Evolutionary conservation across 1,140 invertebrate species (phyloP).

Genomic region (Ctenoplectra terminalis): DNA sequence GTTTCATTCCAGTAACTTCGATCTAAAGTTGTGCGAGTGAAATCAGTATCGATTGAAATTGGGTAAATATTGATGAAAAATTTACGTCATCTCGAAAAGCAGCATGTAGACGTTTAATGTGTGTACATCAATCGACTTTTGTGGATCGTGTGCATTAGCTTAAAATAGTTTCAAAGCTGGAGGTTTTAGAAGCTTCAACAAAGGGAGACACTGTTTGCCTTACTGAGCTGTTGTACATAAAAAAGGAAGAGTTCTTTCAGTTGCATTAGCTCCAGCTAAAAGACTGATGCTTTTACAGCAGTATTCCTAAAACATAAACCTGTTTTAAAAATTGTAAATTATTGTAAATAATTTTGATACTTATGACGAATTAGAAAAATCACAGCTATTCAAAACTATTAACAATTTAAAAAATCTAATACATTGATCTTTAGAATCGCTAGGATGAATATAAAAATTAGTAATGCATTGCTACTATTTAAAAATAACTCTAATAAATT

Average conservation of each 20-base stretch:
- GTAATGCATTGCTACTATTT: too few relatives aligned
- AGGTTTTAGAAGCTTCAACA: not conserved
- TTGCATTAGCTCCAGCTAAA: not conserved
- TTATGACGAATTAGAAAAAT: too few relatives aligned
- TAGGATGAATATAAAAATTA: too few relatives aligned
- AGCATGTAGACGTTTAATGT: not conserved
- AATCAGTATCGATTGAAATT: not conserved
- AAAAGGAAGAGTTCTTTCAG: not conserved
- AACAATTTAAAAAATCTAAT: too few relatives aligned
- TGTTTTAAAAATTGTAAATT: too few relatives aligned
- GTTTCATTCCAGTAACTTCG: not conserved
- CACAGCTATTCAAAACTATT: too few relatives aligned
- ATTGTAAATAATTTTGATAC: too few relatives aligned
- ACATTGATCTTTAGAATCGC: too few relatives aligned
- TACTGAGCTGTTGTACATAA: not conserved
- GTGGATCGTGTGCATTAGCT: conserved; percentile 6
- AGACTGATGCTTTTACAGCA: not conserved
- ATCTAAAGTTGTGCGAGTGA: not conserved
- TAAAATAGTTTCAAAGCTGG: not conserved
- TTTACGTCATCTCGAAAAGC: not conserved
- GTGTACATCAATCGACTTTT: too few relatives aligned
- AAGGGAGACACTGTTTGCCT: not conserved
- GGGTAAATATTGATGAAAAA: conserved; percentile 3
- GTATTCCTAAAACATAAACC: too few relatives aligned
- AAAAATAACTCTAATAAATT: too few relatives aligned